Percentiles rank a stretch among this genome's conserved stretches.
phyloP scores from a whole-genome alignment of 2,113 vertebrate species.

The Cisticola juncidis region DNA sequence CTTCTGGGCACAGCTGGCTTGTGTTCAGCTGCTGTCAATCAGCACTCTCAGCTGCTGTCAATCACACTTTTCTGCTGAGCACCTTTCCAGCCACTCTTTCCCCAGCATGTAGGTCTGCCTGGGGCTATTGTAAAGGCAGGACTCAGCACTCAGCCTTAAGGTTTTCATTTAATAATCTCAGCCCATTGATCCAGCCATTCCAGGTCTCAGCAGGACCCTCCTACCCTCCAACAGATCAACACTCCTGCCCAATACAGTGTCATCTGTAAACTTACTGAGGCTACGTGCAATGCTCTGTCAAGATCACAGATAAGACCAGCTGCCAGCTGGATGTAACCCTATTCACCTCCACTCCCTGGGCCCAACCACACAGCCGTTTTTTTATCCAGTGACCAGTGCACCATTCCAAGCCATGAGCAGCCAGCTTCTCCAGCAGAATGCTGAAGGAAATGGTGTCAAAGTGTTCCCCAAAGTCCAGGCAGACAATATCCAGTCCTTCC shows the following conservation, averaged over 20 bases:
- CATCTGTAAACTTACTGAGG: neutral
- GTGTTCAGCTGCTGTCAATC: neutral
- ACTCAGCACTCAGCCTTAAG: neutral
- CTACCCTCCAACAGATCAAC: neutral
- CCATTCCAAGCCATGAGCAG: neutral
- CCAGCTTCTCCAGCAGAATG: neutral
- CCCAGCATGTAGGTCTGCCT: neutral
- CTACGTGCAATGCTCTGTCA: no score
- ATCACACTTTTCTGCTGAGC: neutral
- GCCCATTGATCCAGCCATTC: neutral
- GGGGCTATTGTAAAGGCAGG: neutral
- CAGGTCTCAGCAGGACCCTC: neutral
- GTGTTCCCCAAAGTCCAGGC: neutral
- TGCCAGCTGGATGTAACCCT: neutral
- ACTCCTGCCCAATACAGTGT: neutral
- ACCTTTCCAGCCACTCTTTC: neutral
- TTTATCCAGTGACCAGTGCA: neutral
- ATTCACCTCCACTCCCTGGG: neutral
- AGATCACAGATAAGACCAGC: neutral
- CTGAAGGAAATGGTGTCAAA: neutral
- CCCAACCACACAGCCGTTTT: neutral
- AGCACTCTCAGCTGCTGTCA: neutral
- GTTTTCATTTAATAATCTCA: neutral
- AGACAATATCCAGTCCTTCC: neutral
- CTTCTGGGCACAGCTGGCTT: neutral